phyloP scores from a whole-genome alignment of 2,888 invertebrate genomes.

The Mythimna vitellina region DNA sequence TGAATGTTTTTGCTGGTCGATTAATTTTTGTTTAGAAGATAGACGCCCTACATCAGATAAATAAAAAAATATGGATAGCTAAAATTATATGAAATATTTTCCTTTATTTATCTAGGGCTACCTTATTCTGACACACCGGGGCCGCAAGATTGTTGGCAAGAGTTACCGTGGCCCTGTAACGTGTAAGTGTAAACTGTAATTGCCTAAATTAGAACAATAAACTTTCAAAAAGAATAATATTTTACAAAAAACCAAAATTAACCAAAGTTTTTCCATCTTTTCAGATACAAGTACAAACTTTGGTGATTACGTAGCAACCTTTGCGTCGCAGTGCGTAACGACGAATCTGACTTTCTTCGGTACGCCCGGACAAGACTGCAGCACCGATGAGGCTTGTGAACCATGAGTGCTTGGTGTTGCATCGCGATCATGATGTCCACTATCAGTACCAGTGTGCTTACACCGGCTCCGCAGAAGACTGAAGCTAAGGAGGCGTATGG shows the following conservation, averaged over 20 bases:
- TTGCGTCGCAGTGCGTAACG: conserved; percentile 25
- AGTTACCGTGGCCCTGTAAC: too few species aligned
- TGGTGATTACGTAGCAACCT: conserved; percentile 21
- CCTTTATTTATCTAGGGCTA: too few species aligned
- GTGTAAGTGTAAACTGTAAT: too few species aligned
- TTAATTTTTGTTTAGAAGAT: conserved; percentile 15
- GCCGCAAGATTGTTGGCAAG: too few species aligned
- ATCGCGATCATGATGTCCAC: conserved; percentile 87
- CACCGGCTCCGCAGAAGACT: conserved; percentile 84
- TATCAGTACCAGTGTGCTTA: conserved; percentile 83
- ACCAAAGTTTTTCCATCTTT: conserved; percentile 34
- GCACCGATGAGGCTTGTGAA: conserved; percentile 85
- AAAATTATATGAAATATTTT: background rate
- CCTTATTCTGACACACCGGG: too few species aligned
- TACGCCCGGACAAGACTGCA: conserved; percentile 67
- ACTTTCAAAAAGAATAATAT: background rate
- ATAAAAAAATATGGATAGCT: background rate
- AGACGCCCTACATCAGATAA: background rate
- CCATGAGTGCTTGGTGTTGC: conserved; percentile 88
- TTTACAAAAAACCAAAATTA: background rate
- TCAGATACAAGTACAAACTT: conserved; percentile 47
- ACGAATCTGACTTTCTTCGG: conserved; percentile 56
- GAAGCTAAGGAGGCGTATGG: conserved; percentile 85
- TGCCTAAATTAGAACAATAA: background rate
- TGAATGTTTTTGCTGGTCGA: conserved; percentile 18